Conservation (phyloP, 2,888 invertebrate genomes). For the Malachius bipustulatus region DNA sequence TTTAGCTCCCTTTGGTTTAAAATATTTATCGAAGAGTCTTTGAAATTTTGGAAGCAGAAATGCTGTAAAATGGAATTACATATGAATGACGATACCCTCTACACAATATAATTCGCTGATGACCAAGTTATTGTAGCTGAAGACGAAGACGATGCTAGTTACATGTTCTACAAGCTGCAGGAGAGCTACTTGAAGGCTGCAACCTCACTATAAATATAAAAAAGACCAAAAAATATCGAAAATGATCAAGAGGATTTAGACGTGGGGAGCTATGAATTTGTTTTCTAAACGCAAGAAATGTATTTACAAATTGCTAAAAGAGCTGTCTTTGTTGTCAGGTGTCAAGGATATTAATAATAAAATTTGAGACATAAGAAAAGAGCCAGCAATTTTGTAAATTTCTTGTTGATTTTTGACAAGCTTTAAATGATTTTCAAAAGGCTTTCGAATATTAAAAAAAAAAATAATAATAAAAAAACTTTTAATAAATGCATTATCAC, state of each 20-base stretch:
- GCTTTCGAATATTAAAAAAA: too few species aligned
- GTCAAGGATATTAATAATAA: too few species aligned
- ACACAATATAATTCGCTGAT: not conserved
- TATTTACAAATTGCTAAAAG: too few species aligned
- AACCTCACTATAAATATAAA: slow-evolving; percentile 1
- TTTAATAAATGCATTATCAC: too few species aligned
- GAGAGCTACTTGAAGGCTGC: not conserved
- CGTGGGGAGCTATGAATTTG: not conserved
- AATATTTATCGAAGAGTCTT: not conserved
- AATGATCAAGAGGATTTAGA: not conserved
- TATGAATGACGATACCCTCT: slow-evolving; percentile 1
- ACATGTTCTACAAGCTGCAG: slow-evolving; percentile 2
- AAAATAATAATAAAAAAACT: too few species aligned
- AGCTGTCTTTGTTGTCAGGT: too few species aligned
- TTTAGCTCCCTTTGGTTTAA: slow-evolving; percentile 1
- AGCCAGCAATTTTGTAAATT: too few species aligned
- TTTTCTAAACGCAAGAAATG: too few species aligned
- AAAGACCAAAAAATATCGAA: not conserved
- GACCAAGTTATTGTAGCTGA: slow-evolving; percentile 2
- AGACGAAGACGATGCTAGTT: slow-evolving; percentile 2
- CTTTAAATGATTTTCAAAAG: too few species aligned
- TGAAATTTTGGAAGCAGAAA: not conserved
- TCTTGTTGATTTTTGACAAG: too few species aligned
- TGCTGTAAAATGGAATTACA: not conserved
- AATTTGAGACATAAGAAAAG: too few species aligned